These are phyloP conservation scores for Erpobdella octoculata DNA, from an alignment of 2,888 invertebrate species.

Conservation along the genomic window DNA sequence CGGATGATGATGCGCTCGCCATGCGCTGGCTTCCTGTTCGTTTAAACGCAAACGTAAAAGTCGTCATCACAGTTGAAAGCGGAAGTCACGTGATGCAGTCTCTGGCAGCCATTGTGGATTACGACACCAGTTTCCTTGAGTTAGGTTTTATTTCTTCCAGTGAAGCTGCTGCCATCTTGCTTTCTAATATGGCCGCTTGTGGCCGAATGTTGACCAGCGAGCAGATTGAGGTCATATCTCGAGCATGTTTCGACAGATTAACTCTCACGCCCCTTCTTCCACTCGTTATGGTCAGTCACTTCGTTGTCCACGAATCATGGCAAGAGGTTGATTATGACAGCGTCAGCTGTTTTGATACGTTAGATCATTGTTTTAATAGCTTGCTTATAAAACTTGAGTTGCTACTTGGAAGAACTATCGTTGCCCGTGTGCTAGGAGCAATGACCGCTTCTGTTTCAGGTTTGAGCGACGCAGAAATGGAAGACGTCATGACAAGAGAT, in stretches of 20 bases:
- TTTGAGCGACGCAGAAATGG: conserved; percentile 50
- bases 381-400: conserved; percentile 38
- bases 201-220: conserved; percentile 39
- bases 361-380: conserved; percentile 41
- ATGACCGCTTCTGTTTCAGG: conserved; percentile 47
- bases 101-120: conserved; percentile 39
- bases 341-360: conserved; percentile 37
- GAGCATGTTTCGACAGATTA: neutral
- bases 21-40: conserved; percentile 41
- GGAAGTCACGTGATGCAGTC: conserved; percentile 39
- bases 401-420: conserved; percentile 42
- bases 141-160: conserved; percentile 24
- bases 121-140: conserved; percentile 35
- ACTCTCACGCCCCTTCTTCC: neutral
- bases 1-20: conserved; percentile 33
- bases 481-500: conserved; percentile 49
- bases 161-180: conserved; percentile 32
- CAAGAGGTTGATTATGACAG: conserved; percentile 21
- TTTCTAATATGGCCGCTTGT: conserved; percentile 34
- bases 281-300: conserved; percentile 20
- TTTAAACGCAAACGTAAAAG: conserved; percentile 45
- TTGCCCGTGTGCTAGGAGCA: conserved; percentile 43
- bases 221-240: conserved; percentile 37
- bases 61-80: conserved; percentile 43
- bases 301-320: conserved; percentile 8